Base-by-base conservation (phyloP, 2,113 vertebrate genomes). In the Rissa tridactyla region DNA sequence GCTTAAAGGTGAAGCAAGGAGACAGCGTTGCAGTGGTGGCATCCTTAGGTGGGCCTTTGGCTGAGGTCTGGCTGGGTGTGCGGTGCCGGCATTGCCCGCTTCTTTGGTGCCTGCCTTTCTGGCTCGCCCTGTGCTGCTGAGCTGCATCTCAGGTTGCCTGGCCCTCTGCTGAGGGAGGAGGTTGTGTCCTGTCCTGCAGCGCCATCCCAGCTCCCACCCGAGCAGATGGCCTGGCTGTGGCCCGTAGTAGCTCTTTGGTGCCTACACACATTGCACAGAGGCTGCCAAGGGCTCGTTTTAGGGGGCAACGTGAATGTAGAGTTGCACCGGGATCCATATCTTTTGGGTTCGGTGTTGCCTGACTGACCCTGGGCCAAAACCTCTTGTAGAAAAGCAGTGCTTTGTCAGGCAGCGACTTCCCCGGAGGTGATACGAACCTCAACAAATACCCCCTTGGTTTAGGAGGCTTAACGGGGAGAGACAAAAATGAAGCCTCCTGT, bases 61-160 rank as follows among this genome's bases (percentile, higher is more conserved):
- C 89, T n/a, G 34, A 54, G 38, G 34, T 32, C 51, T 40, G 68
- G 20, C 88, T 57, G 81, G 49, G 49, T 3, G 1, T 0, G 0
- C 1, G 4, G 38, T 34, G 23, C 51, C 1, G 11, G 10, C 1
- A 1, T 40, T 40, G 15, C 18, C 19, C 0, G 5, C n/a, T 38
- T 22, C 47, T 65, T 75, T 4, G 3, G 19, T 25, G 1, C 36
- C 30, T 30, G 54, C 55, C 49, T 49, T 30, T 6, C 30, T 68
- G 46, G 7, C 34, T 46, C 1, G 1, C 57, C 26, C 42, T 57
- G 47, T 57, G 38, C 9, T 38, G 32, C 51, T 26, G 38, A 40
- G 60, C 32, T 66, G 51, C 26, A 6, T 38, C 54, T 44, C 1
- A 7, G 30, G 32, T 58, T 70, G 7, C 84, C 55, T 62, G 62